phyloP scores from a whole-genome alignment of 2,888 invertebrate genomes.

The Saturnia japonica region DNA sequence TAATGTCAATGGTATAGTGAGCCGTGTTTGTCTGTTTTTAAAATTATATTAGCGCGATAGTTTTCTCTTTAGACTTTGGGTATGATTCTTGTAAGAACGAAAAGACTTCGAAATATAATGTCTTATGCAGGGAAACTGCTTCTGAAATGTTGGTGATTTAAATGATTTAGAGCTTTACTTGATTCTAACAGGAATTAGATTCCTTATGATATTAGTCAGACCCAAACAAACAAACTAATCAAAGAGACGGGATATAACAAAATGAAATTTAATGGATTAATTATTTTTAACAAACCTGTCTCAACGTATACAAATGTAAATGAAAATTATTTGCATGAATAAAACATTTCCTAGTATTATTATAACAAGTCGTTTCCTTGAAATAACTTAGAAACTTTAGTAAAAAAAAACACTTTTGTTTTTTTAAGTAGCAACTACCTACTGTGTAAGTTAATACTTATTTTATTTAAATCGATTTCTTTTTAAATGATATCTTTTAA shows the following conservation, averaged over 20 bases:
- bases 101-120: too few relatives aligned
- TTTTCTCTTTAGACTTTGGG: too few relatives aligned
- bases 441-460: background rate
- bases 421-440: background rate
- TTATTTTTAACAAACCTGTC: conserved; percentile 45
- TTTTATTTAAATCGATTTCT: background rate
- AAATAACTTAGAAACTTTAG: background rate
- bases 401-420: background rate
- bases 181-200: background rate
- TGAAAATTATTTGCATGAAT: conserved; percentile 52
- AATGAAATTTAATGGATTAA: background rate
- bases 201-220: background rate
- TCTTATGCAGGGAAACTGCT: background rate
- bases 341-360: conserved; percentile 45
- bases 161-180: background rate
- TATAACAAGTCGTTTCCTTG: background rate
- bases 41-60: too few relatives aligned
- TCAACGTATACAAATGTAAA: conserved; percentile 48
- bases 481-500: background rate
- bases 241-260: background rate
- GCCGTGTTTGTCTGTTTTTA: background rate
- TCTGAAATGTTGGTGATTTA: background rate
- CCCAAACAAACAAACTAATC: background rate
- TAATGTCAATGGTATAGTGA: background rate
- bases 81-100: too few relatives aligned